Base-by-base conservation (phyloP, 2,888 invertebrate species). In the Ormyrus rosae region DNA sequence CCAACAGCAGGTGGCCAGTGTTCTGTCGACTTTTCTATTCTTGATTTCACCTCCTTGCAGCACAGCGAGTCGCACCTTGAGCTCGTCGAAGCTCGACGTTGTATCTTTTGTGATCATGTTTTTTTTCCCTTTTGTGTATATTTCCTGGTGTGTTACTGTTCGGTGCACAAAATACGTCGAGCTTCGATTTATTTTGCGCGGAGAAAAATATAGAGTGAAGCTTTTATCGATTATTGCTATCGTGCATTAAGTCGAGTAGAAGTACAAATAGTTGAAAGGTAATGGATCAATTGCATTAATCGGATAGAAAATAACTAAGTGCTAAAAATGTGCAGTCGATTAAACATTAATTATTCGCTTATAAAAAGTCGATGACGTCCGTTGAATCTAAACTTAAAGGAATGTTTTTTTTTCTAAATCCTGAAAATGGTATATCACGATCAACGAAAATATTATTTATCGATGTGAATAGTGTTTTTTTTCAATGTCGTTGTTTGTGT, bases 1-100 rank as follows among this genome's bases (percentile, higher is more conserved):
- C n/a, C 61, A n/a, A 68, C 53, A 69, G 64, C 70, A 80, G 74
- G 56, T 65, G 74, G 60, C 53, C 60, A 53, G 53, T 73, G 64
- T 77, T 70, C 53, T 65, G 19, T 68, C 8, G 10, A 53, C 50
- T 69, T 45, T 9, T 34, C 9, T 11, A 7, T 64, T 58, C 45
- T 56, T 51, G 45, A 55, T 78, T 11, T 61, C 69, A 55, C 10
- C 6, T 63, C 55, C 58, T 51, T 58, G 48, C 46, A 13, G 13
- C 1, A 51, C 53, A 51, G n/a, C 13, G 7, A 70, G 9, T 70
- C 50, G 70, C 61, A 72, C 64, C 13, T 13, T 61, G 34, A 8
- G 50, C n/a, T 60, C 34, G 10, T 58, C 65, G 71, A 71, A 64
- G 55, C 78, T 78, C 60, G 51, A 51, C 65, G 60, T 68, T 63